Conservation (phyloP, 2,797 vertebrate genomes). For the Sparidentex hasta region DNA sequence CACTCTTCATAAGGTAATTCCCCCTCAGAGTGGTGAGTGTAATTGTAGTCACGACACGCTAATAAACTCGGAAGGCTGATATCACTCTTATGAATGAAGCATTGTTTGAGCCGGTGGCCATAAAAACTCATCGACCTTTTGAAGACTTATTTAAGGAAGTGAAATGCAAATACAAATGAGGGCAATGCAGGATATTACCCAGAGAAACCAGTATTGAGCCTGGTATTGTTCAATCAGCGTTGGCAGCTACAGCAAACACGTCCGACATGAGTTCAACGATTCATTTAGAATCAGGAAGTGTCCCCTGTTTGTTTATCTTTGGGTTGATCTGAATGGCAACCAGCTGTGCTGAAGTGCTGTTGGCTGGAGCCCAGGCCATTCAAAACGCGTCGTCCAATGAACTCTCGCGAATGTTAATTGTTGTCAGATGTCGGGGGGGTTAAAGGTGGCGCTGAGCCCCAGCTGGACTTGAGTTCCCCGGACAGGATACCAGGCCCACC, state of each 20-base stretch:
- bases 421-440: conserved; percentile 76
- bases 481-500: conserved; percentile 55
- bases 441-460: conserved; percentile 58
- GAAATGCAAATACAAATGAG: conserved; percentile 26
- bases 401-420: conserved; percentile 55
- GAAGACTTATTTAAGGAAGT: conserved; percentile 23
- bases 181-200: not conserved
- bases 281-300: conserved; percentile 59
- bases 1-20: not conserved
- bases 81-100: conserved; percentile 21
- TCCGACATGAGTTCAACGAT: conserved; percentile 43
- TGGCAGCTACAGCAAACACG: conserved; percentile 18
- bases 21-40: not conserved
- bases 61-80: conserved; percentile 21
- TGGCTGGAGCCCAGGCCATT: conserved; percentile 50
- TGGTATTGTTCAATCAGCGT: not conserved
- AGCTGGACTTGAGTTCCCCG: conserved; percentile 49
- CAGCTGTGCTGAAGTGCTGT: conserved; percentile 69
- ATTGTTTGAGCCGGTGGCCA: conserved; percentile 46
- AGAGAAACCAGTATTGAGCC: not conserved
- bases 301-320: conserved; percentile 65
- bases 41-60: conserved; percentile 3
- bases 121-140: conserved; percentile 27
- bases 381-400: conserved; percentile 43
- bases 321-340: conserved; percentile 75